Base-by-base conservation (phyloP, 2,888 invertebrate genomes). In the Anthophora plumipes region DNA sequence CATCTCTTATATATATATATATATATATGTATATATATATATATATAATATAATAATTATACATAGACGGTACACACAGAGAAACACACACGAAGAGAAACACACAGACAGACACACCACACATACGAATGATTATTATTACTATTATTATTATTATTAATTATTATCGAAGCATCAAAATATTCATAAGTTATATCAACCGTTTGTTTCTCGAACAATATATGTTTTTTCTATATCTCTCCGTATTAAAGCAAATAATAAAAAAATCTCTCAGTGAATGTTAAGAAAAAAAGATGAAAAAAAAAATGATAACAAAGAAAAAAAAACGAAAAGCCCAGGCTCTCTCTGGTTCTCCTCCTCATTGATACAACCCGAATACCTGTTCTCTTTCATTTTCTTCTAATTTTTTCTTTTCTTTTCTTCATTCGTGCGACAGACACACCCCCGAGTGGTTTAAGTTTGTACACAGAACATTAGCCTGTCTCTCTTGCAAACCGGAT, bases 151-250 rank as follows among this genome's bases (percentile, higher is more conserved):
- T 92, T 87, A 83, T 86, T 88, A 86, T 79, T 90, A 89, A 90
- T 89, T 88, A 92, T 92, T 91, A 92, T 92, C 90, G 91, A 91
- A 91, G 90, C 93, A 92, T 93, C 93, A 92, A 92, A 92, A 92
- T 93, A 93, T 93, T 91, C 91, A 91, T 92, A 92, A 92, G 92
- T 92, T 93, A 91, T 92, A 91, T 92, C 89, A 90, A 90, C 88
- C 90, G 91, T 93, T 93, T 92, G 91, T 93, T 93, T 92, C 90
- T 91, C 91, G 92, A 93, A 92, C 92, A 92, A 92, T 93, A 91
- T 92, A 93, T 93, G 92, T 92, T 92, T 93, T 78, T 93, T 93
- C 91, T 93, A 93, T 93, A 93, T 92, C 92, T 92, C 92, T 93
- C 92, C 92, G 90, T 93, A 93, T 92, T 92, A 89, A 92, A 90